Percentiles rank a stretch among this genome's conserved stretches.
phyloP scores from a whole-genome alignment of 2,113 vertebrate species.

The Tonatia bakeri region DNA sequence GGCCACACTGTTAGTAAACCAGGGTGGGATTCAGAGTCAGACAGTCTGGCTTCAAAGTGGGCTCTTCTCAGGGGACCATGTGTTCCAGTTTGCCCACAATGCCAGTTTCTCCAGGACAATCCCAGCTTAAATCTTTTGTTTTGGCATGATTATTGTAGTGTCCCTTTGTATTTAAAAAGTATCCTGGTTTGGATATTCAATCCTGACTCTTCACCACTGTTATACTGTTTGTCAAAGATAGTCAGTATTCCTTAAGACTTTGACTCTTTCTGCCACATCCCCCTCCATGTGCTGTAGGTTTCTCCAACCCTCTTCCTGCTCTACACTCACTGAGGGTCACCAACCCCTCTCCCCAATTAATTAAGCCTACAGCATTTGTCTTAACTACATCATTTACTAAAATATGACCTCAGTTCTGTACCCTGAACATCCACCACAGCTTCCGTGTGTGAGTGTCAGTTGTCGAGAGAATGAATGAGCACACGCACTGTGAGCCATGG shows the following conservation, averaged over 20 bases:
- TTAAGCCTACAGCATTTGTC: neutral
- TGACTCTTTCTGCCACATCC: neutral
- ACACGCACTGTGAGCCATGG: rapidly evolving
- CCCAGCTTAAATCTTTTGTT: neutral
- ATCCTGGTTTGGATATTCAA: neutral
- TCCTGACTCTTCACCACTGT: neutral
- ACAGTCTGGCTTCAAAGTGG: neutral
- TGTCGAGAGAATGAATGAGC: neutral
- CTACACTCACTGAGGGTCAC: neutral
- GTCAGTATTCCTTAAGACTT: neutral
- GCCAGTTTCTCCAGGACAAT: neutral
- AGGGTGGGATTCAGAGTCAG: neutral
- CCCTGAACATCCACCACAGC: neutral
- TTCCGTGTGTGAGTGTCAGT: neutral
- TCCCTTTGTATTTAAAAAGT: neutral
- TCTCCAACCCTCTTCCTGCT: neutral
- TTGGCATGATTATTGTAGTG: neutral
- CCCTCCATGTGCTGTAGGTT: neutral
- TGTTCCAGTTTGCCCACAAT: neutral
- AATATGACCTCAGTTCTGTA: neutral
- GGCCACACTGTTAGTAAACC: neutral
- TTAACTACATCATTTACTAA: neutral
- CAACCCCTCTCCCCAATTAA: rapidly evolving
- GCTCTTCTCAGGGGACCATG: neutral
- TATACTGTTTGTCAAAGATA: neutral